These are phyloP conservation scores for Xestobium rufovillosum DNA, from an alignment of 2,888 invertebrate species.

Conservation along the genomic window DNA sequence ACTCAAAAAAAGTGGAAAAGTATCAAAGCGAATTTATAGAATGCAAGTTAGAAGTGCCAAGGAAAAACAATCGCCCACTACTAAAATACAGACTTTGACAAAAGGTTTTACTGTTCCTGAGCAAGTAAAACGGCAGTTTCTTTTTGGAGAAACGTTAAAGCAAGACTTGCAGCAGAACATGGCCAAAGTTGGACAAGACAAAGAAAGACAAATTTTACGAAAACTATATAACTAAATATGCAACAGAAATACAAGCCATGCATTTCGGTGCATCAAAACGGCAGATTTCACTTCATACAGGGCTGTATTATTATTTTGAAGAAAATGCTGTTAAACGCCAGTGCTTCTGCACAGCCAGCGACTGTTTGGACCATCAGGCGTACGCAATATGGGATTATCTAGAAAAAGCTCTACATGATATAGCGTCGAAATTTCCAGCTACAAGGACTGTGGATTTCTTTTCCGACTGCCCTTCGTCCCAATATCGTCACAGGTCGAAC, in stretches of 20 bases:
- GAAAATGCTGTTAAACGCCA: slow-evolving; percentile 7
- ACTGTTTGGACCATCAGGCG: slow-evolving; percentile 15
- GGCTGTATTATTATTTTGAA: slow-evolving; percentile 10
- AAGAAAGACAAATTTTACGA: slow-evolving; percentile 16
- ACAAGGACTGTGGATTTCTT: slow-evolving; percentile 10
- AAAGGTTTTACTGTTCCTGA: slow-evolving; percentile 7
- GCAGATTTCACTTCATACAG: slow-evolving; percentile 16
- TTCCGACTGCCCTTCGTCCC: slow-evolving; percentile 16
- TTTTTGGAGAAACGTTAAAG: slow-evolving; percentile 7
- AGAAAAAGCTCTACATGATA: slow-evolving; percentile 6
- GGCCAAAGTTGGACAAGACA: too few relatives aligned
- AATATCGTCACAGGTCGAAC: slow-evolving; percentile 13
- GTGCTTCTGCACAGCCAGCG: slow-evolving; percentile 14
- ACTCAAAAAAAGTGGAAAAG: too few relatives aligned
- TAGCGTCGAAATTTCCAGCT: slow-evolving; percentile 7
- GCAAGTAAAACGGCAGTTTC: neutral
- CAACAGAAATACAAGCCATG: slow-evolving; percentile 13
- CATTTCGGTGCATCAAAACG: slow-evolving; percentile 15
- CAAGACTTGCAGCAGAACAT: too few relatives aligned
- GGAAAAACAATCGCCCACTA: slow-evolving; percentile 2
- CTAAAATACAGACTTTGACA: slow-evolving; percentile 4
- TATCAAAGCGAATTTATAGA: too few relatives aligned
- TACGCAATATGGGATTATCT: slow-evolving; percentile 15
- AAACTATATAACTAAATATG: slow-evolving; percentile 14
- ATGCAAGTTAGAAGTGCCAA: slow-evolving; percentile 3